Conservation (phyloP, 2,888 invertebrate species). For the Venusia cambrica region DNA sequence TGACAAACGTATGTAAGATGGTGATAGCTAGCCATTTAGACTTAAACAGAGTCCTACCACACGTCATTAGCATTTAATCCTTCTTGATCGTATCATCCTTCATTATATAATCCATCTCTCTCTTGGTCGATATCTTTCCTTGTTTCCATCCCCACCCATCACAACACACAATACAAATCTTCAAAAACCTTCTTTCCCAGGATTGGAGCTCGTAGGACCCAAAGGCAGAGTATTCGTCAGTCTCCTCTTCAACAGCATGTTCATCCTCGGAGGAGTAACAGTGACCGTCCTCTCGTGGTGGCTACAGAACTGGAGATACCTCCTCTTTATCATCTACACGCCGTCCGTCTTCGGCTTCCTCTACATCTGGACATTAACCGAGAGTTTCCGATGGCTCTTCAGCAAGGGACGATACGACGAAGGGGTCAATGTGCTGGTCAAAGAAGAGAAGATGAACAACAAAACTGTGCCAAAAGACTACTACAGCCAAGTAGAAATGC, state of each 20-base stretch:
- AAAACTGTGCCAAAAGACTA: constrained; percentile 70
- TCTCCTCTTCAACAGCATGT: constrained; percentile 73
- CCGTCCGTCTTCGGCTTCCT: constrained; percentile 62
- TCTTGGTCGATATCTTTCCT: no score
- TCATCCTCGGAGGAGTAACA: constrained; percentile 68
- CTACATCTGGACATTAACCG: constrained; percentile 66
- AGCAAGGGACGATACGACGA: constrained; percentile 78
- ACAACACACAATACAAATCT: constrained; percentile 1
- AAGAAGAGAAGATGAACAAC: constrained; percentile 83
- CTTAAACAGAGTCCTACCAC: no score
- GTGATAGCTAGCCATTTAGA: no score
- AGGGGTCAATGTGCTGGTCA: constrained; percentile 82
- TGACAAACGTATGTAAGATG: no score
- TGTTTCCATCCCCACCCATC: no score
- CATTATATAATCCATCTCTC: no score
- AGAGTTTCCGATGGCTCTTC: constrained; percentile 71
- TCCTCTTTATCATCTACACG: constrained; percentile 68
- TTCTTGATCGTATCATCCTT: no score
- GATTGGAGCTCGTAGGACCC: constrained; percentile 69
- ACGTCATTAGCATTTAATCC: no score
- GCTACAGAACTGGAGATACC: constrained; percentile 69
- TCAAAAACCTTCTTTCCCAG: constrained; percentile 36
- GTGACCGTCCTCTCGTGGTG: constrained; percentile 70
- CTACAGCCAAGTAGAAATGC: constrained; percentile 67
- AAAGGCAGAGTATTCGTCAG: constrained; percentile 72